phyloP scores from a whole-genome alignment of 2,113 vertebrate species.

The Cichladusa arquata region DNA sequence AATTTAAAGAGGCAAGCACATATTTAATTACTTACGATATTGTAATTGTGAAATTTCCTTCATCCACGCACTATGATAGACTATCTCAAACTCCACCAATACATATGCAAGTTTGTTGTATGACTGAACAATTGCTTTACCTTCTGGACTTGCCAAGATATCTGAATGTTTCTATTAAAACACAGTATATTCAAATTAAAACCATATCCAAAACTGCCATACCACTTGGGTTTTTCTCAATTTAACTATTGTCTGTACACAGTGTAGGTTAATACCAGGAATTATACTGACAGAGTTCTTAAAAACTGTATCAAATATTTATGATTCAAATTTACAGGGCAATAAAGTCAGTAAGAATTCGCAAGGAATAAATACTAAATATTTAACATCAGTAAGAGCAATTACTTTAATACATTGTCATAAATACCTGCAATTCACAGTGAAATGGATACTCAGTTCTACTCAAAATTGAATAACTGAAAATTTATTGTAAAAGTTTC shows the following conservation, averaged over 20 bases:
- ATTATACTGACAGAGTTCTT: neutral
- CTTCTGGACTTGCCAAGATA: constrained; percentile 76
- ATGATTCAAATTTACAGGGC: neutral
- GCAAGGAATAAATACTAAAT: neutral
- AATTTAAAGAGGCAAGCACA: neutral
- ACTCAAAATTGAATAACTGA: neutral
- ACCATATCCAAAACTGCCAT: neutral
- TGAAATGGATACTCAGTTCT: neutral
- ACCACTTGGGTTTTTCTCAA: neutral
- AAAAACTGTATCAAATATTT: neutral
- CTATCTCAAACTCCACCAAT: constrained; percentile 78
- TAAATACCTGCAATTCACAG: neutral
- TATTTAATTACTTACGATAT: constrained; percentile 63
- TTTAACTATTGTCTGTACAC: neutral
- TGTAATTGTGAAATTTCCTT: constrained; percentile 74
- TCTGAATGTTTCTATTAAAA: constrained; percentile 78
- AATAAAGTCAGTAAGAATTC: neutral
- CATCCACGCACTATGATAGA: constrained; percentile 79
- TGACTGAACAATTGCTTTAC: constrained; percentile 76
- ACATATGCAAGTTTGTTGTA: constrained; percentile 79
- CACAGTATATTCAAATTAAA: neutral
- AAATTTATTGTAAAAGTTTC: neutral
- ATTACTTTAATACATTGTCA: neutral
- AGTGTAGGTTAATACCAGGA: neutral
- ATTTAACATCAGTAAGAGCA: neutral